Conservation (phyloP, 2,888 invertebrate genomes). For the Nephrotoma appendiculata region DNA sequence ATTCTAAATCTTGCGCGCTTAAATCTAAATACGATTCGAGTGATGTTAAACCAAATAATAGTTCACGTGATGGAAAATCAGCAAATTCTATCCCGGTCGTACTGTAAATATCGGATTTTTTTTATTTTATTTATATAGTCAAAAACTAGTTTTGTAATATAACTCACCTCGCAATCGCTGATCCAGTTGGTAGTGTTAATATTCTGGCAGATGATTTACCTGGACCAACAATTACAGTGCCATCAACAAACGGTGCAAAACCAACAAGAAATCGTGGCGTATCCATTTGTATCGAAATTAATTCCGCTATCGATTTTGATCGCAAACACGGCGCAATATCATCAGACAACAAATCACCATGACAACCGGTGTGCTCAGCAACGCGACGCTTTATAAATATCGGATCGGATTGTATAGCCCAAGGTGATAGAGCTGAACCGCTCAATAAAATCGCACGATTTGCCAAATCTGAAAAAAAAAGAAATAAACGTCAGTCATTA, state of each 20-base stretch:
- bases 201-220: constrained; percentile 26
- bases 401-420: constrained; percentile 80
- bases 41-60: constrained; percentile 72
- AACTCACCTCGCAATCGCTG: constrained; percentile 35
- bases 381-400: constrained; percentile 66
- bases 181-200: constrained; percentile 28
- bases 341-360: constrained; percentile 65
- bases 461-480: constrained; percentile 62
- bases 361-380: constrained; percentile 70
- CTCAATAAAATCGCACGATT: constrained; percentile 77
- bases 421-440: constrained; percentile 80
- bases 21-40: constrained; percentile 70
- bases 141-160: background rate
- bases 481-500: background rate
- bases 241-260: constrained; percentile 91
- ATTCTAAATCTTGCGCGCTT: constrained; percentile 72
- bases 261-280: constrained; percentile 73
- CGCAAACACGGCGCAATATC: constrained; percentile 76
- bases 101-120: constrained; percentile 15
- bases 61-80: constrained; percentile 66
- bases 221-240: constrained; percentile 62
- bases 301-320: constrained; percentile 56
- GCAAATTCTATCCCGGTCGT: constrained; percentile 67
- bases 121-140: background rate
- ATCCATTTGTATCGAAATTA: constrained; percentile 59